Base-by-base conservation (phyloP, 2,888 invertebrate species). In the Cinara cedri region DNA sequence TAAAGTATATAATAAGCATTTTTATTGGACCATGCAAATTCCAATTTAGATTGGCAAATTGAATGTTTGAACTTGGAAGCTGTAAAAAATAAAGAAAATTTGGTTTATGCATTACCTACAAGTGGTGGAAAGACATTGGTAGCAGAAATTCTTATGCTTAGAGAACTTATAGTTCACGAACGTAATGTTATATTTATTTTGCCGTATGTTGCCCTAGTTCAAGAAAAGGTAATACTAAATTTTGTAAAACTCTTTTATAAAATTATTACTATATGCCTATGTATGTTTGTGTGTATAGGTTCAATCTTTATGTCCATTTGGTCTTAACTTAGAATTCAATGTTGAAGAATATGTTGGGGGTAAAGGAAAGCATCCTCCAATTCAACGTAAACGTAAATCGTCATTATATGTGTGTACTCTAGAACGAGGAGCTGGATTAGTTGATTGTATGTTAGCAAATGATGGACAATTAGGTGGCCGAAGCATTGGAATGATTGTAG, bases 71-170 rank as follows among this genome's bases (percentile, higher is more conserved):
- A 89, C 81, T 87, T 96, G 54, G 88, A 90, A n/a, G 92, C 94
- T 3, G 88, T 96, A 34, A 87, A 88, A 81, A 86, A 90, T 14
- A 89, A 92, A 57, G 88, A 88, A 82, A 98, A 98, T 87, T 88
- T 98, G 62, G 92, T 98, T 81, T 96, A 97, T 85, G 94, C 96
- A 0, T 86, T 98, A 60, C 98, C 98, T 0, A 98, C 98, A 0
- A 97, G 97, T 85, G 98, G 98, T 1, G 98, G 98, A 0, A 98
- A 98, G 88, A 98, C 98, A 1, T 87, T 98, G 44, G 97, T 98
- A 14, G 97, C 98, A 0, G 98, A 98, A 87, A 93, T 98, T 81
- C 87, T 98, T 68, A 96, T 98, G 89, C 87, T 98, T 21, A 88
- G 91, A 62, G 95, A 97, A 87, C 87, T 98, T 9, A 86, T 97